phyloP scores from a whole-genome alignment of 1,140 invertebrate genomes.

The Scaptomyza pallida region DNA sequence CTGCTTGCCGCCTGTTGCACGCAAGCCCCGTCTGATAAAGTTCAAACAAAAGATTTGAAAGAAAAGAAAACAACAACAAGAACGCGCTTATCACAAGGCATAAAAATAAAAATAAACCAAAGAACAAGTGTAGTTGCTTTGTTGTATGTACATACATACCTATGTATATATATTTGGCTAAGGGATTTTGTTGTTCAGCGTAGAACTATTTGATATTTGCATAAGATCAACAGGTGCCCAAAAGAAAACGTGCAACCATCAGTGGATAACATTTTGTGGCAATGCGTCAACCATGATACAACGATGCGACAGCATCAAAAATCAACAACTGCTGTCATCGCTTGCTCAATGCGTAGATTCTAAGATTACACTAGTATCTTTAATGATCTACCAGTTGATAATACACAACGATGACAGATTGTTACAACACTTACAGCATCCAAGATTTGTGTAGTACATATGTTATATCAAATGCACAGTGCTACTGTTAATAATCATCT shows the following conservation, averaged over 20 bases:
- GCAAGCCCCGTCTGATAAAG: conserved; percentile 64
- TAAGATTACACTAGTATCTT: too few relatives aligned
- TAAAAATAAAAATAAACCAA: conserved; percentile 15
- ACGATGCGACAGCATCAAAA: conserved; percentile 37
- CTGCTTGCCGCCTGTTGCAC: conserved; percentile 21
- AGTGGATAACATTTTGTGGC: conserved; percentile 36
- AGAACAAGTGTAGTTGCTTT: conserved; percentile 36
- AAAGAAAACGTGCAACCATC: conserved; percentile 29
- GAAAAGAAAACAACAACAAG: conserved; percentile 30
- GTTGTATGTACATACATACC: too few relatives aligned
- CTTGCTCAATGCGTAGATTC: conserved; percentile 16
- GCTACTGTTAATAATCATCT: too few relatives aligned
- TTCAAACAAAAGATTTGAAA: conserved; percentile 57
- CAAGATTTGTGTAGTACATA: too few relatives aligned
- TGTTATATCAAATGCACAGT: too few relatives aligned
- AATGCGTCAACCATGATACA: conserved; percentile 32
- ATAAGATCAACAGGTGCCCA: conserved; percentile 72
- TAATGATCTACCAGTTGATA: too few relatives aligned
- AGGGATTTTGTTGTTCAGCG: conserved; percentile 63
- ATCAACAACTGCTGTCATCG: conserved; percentile 3
- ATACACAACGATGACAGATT: too few relatives aligned
- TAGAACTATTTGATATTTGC: conserved; percentile 71
- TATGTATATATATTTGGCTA: conserved; percentile 26
- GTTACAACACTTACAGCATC: too few relatives aligned
- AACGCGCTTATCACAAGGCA: conserved; percentile 60